These are phyloP conservation scores for Fulica atra DNA, from an alignment of 2,113 vertebrate genomes.

Conservation along the genomic window DNA sequence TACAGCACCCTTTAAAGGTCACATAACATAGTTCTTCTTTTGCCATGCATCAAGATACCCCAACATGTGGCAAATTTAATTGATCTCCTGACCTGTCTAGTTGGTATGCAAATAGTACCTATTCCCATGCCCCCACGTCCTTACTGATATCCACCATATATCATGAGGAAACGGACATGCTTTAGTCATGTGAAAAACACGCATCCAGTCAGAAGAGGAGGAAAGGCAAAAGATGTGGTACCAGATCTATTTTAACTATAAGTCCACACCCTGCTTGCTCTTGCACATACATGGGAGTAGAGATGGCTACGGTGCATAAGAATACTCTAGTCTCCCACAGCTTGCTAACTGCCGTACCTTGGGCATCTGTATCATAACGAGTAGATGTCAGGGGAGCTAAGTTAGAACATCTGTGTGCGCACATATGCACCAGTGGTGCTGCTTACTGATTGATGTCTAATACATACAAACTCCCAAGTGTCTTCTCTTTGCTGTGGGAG, in stretches of 20 bases:
- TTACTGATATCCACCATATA: not conserved
- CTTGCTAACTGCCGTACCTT: not conserved
- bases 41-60: not conserved
- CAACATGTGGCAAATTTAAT: not conserved
- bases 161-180: not conserved
- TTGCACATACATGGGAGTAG: not conserved
- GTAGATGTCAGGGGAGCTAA: not conserved
- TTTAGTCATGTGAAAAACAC: not conserved
- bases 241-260: not conserved
- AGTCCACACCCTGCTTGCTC: not conserved
- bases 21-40: not conserved
- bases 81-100: not conserved
- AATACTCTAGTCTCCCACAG: not conserved
- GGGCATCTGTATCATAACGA: not conserved
- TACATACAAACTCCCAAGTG: not conserved
- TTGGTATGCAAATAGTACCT: not conserved
- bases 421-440: not conserved
- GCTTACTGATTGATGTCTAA: not conserved
- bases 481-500: not conserved
- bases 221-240: not conserved
- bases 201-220: not conserved
- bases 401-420: not conserved
- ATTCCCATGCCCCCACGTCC: not conserved
- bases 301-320: not conserved
- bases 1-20: not conserved